Conservation (phyloP, 2,113 vertebrate species). For the Pomatorhinus ruficollis region DNA sequence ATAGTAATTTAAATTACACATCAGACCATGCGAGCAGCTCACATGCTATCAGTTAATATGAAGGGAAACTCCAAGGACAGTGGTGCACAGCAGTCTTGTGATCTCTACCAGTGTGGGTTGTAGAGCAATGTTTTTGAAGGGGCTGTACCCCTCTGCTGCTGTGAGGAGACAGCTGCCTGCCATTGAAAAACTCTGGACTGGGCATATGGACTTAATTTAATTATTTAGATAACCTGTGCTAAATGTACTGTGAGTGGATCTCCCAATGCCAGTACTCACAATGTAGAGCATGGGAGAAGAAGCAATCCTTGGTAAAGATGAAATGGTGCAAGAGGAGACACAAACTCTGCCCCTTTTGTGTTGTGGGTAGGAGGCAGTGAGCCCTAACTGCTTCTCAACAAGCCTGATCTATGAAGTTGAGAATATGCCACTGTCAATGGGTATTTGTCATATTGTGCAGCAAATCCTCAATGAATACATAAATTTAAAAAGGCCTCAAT, state of each 20-base stretch:
- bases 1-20: background rate
- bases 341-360: background rate
- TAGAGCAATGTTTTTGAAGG: background rate
- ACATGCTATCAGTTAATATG: background rate
- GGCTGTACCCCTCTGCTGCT: background rate
- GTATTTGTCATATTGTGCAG: background rate
- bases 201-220: background rate
- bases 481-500: rapidly evolving
- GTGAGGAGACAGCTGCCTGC: background rate
- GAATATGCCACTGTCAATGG: background rate
- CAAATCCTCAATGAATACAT: background rate
- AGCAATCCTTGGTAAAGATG: background rate
- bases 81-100: background rate
- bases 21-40: background rate
- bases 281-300: background rate
- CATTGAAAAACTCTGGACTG: background rate
- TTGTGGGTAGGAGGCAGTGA: background rate
- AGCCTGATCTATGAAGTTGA: background rate
- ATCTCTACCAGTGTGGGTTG: background rate
- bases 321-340: background rate
- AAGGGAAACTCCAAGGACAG: background rate
- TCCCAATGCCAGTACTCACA: background rate
- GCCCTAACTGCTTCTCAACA: background rate
- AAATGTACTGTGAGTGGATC: background rate
- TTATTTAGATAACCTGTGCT: background rate